A percentile compares a stretch with the other conserved stretches of the same genome.
Conservation (phyloP, 2,113 vertebrate species). For the Bettongia penicillata region DNA sequence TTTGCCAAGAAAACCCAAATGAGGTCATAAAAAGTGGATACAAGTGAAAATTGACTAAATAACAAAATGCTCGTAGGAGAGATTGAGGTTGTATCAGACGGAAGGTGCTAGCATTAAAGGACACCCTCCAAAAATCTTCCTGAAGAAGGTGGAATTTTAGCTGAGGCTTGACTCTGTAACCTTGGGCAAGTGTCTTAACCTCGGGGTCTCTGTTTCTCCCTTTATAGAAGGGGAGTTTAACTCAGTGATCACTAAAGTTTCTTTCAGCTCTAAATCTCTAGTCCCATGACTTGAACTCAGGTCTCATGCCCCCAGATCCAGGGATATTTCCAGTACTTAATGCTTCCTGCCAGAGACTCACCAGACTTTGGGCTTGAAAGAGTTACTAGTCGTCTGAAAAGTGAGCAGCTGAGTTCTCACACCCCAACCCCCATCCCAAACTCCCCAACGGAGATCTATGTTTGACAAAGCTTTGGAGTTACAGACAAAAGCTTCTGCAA, state of each 20-base stretch:
- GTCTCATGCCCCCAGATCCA: neutral
- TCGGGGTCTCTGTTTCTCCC: neutral
- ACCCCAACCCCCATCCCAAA: neutral
- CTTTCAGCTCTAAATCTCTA: neutral
- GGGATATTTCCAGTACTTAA: neutral
- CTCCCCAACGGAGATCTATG: neutral
- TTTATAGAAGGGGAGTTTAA: neutral
- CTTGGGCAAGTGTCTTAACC: neutral
- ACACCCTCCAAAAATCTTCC: neutral
- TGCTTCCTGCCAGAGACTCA: neutral
- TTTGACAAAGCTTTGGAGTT: neutral
- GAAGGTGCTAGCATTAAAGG: neutral
- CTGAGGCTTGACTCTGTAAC: neutral
- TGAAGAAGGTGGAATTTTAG: neutral
- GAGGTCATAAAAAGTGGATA: neutral
- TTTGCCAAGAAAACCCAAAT: neutral
- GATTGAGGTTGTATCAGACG: neutral
- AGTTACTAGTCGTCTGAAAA: neutral
- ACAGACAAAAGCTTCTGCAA: neutral
- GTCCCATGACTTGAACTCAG: neutral
- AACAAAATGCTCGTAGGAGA: neutral
- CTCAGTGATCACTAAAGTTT: no score
- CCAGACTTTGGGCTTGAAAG: neutral
- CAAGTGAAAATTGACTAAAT: neutral
- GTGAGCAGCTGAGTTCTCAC: neutral